Conservation (phyloP, 2,113 vertebrate species). For the Centropus bengalensis region DNA sequence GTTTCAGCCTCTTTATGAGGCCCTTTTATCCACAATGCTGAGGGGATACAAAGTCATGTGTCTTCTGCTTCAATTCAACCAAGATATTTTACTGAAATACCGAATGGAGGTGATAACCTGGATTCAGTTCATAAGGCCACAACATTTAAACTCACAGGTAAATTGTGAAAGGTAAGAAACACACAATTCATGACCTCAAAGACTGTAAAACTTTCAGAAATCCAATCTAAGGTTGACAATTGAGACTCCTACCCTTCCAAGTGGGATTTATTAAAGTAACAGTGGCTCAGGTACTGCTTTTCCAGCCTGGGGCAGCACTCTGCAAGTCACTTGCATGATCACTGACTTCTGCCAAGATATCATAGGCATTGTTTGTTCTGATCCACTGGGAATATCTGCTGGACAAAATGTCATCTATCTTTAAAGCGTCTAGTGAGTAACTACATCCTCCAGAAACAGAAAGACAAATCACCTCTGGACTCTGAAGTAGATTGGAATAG, state of each 20-base stretch:
- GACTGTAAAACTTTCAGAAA: neutral
- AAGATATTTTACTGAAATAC: neutral
- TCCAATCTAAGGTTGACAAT: neutral
- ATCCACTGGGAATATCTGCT: neutral
- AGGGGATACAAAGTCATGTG: neutral
- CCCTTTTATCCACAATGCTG: neutral
- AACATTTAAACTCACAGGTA: neutral
- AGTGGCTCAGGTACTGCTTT: neutral
- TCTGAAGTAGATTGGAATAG: neutral
- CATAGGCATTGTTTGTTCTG: neutral
- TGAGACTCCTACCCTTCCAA: neutral
- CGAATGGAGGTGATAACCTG: neutral
- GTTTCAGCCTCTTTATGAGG: neutral
- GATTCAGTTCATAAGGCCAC: neutral
- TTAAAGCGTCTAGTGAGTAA: neutral
- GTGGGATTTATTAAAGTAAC: neutral
- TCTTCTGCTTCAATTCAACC: neutral
- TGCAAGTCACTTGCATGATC: neutral
- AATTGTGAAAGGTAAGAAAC: neutral
- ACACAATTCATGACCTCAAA: neutral
- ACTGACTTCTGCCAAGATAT: neutral
- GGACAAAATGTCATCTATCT: conserved; percentile 10
- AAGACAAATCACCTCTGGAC: neutral
- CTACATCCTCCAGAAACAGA: neutral
- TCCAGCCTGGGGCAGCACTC: neutral